Conservation (phyloP, 2,113 vertebrate genomes). For the Microtus montanus region DNA sequence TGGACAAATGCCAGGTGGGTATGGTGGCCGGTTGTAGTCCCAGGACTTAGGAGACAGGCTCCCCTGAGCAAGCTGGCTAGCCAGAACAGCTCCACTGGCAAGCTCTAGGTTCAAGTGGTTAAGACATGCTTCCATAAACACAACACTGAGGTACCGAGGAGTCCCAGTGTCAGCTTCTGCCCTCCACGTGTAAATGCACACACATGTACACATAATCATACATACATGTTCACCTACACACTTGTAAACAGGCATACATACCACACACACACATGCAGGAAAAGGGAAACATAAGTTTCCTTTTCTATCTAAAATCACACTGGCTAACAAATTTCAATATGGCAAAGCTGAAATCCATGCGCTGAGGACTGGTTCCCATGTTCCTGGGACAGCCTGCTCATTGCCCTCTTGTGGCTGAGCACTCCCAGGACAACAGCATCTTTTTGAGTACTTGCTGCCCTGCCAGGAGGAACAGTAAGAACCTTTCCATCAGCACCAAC, state of each 20-base stretch:
- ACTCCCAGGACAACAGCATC: background rate
- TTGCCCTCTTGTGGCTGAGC: too few species aligned
- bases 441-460: background rate
- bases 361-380: background rate
- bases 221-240: too few species aligned
- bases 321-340: background rate
- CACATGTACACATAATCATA: background rate
- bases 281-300: background rate
- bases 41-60: background rate
- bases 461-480: background rate
- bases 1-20: too few species aligned
- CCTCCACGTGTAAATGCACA: background rate
- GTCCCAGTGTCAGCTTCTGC: background rate
- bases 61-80: background rate
- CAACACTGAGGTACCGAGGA: background rate
- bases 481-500: background rate
- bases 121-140: background rate
- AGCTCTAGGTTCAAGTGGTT: background rate
- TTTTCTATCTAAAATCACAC: background rate
- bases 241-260: background rate
- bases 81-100: too few species aligned
- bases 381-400: background rate
- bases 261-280: background rate
- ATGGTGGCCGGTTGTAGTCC: too few species aligned
- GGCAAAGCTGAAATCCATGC: background rate